Base-by-base conservation (phyloP, 2,113 vertebrate species). In the Rhipidura dahli region DNA sequence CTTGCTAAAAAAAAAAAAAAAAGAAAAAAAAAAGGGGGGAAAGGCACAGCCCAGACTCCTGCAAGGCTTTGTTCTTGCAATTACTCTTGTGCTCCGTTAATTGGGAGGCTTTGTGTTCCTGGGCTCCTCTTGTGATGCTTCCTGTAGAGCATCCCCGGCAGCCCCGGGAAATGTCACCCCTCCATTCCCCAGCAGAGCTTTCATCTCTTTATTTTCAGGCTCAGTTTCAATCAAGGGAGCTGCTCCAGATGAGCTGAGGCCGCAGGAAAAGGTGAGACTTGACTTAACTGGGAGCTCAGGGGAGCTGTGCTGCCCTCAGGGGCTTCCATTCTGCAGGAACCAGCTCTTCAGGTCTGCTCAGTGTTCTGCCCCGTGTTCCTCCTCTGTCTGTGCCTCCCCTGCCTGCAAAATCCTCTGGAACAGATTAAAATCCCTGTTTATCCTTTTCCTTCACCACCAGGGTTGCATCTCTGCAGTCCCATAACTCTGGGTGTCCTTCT, bases 351-450 rank as follows among this genome's bases (percentile, higher is more conserved):
- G 17, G 19, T 1, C 47, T 66, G 42, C 24, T 47, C 18, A 1
- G 39, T 39, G 39, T 39, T 39, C 9, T 39, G 11, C 17, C 20
- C 8, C 2, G 6, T 33, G 53, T 5, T 11, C 22, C 8, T 0
- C 21, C 14, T 49, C 30, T 6, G 9, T 9, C 11, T 31, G 31
- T 35, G 11, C 39, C 42, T 44, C 13, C 30, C 20, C 19, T 19
- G 18, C 39, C 27, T 33, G 9, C 1, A 9, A 26, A 16, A 13
- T 10, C 27, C 8, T 3, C 37, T 2, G 3, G 16, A 30, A 3
- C 9, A 37, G 2, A 14, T 8, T 4, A 4, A 86, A 4, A 21
- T 44, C 65, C 35, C 27, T 47, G 9, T 51, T 83, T 68, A 3
- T 10, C 2, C 19, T 26, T 26, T 15, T 31, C 40, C 22, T 4